Evolutionary conservation across 2,888 invertebrate genomes (phyloP).

Genomic region (Trichopria drosophilae): DNA sequence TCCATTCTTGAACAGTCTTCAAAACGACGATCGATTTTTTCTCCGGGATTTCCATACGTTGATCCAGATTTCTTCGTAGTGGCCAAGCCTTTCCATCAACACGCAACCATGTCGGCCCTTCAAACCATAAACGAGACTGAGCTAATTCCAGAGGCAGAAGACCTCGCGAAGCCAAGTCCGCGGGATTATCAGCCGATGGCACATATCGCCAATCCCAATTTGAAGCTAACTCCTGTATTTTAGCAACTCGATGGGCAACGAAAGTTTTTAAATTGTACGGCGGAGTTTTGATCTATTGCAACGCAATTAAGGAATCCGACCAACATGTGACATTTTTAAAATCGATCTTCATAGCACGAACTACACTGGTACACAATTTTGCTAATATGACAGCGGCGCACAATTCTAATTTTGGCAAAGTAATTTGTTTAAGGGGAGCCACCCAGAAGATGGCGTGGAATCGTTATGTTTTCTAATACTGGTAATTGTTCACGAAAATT

Average conservation of each 20-base stretch:
- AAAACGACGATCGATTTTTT: neutral
- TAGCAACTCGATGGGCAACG: too few species aligned
- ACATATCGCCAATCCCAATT: constrained; percentile 10
- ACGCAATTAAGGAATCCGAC: constrained; percentile 18
- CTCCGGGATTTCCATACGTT: constrained; percentile 5
- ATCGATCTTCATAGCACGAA: neutral
- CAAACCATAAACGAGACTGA: constrained; percentile 4
- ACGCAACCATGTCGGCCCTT: constrained; percentile 11
- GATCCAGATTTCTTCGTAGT: neutral
- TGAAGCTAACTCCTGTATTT: constrained; percentile 11
- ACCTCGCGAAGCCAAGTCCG: constrained; percentile 17
- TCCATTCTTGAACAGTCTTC: neutral
- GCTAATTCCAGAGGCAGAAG: constrained; percentile 7
- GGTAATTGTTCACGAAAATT: neutral
- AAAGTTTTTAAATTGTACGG: constrained; percentile 11
- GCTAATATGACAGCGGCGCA: constrained; percentile 11
- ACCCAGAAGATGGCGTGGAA: constrained; percentile 12
- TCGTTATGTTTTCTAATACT: neutral
- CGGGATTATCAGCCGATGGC: neutral
- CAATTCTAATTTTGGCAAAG: constrained; percentile 16
- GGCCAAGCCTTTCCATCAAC: constrained; percentile 5
- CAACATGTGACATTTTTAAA: constrained; percentile 3
- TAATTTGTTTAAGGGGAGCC: constrained; percentile 13
- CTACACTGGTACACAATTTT: neutral
- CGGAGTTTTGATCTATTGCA: constrained; percentile 21